Evolutionary conservation across 2,797 vertebrate species (phyloP).

Genomic region (Cossypha polioptera): DNA sequence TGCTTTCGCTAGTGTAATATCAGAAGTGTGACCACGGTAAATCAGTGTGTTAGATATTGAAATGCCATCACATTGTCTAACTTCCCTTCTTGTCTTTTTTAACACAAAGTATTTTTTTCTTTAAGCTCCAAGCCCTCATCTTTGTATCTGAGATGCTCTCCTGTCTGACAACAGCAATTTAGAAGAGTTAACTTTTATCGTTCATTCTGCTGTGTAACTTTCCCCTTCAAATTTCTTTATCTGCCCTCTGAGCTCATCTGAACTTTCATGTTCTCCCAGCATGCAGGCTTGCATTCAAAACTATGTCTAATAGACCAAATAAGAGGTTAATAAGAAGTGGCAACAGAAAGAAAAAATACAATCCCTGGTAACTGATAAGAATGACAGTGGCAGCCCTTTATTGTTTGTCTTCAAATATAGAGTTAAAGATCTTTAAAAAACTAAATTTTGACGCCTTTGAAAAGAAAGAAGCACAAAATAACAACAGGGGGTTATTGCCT

Average conservation of each 20-base stretch:
- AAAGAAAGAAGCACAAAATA: constrained; percentile 99
- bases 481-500: constrained; percentile 99
- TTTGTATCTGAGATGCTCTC: constrained; percentile 66
- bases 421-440: constrained; percentile 98
- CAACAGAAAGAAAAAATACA: constrained; percentile 89
- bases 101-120: constrained; percentile 56
- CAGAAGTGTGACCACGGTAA: constrained; percentile 27
- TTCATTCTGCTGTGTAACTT: constrained; percentile 82
- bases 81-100: constrained; percentile 48
- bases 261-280: constrained; percentile 86
- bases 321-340: constrained; percentile 97
- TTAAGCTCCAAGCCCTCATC: constrained; percentile 58
- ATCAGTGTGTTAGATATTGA: constrained; percentile 41
- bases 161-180: constrained; percentile 76
- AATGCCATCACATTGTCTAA: constrained; percentile 41
- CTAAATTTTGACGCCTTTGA: constrained; percentile 98
- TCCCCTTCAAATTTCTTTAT: constrained; percentile 81
- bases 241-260: constrained; percentile 87
- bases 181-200: constrained; percentile 79
- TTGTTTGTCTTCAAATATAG: constrained; percentile 97
- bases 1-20: constrained; percentile 17
- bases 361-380: constrained; percentile 94
- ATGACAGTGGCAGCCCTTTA: constrained; percentile 94
- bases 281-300: constrained; percentile 84
- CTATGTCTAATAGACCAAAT: constrained; percentile 88